These are phyloP conservation scores for Calliopsis andreniformis DNA, from an alignment of 1,140 invertebrate species.

Conservation along the genomic window DNA sequence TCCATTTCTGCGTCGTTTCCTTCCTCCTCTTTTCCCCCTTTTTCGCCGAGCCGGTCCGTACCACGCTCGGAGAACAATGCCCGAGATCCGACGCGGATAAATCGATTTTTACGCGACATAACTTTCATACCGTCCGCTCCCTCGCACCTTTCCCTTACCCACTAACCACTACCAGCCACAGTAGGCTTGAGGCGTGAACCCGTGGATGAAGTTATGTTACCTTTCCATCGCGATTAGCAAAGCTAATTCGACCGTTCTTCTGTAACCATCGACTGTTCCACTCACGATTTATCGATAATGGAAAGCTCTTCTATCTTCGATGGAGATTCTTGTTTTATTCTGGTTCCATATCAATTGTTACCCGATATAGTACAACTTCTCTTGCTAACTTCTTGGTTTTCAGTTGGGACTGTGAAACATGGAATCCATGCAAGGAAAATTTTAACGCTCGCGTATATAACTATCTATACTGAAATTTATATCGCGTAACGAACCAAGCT, in stretches of 20 bases:
- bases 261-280: neutral
- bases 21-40: constrained; percentile 14
- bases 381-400: too few species aligned
- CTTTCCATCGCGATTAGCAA: constrained; percentile 79
- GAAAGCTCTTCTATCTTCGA: neutral
- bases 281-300: neutral
- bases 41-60: constrained; percentile 1
- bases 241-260: constrained; percentile 72
- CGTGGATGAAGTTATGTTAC: constrained; percentile 75
- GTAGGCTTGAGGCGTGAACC: constrained; percentile 44
- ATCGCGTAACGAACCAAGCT: constrained; percentile 58
- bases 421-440: too few species aligned
- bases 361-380: too few species aligned
- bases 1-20: constrained; percentile 56
- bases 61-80: constrained; percentile 73
- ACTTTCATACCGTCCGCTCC: constrained; percentile 52
- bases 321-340: neutral
- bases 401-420: too few species aligned
- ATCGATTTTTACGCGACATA: constrained; percentile 78
- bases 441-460: too few species aligned
- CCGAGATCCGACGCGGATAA: constrained; percentile 78
- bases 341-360: too few species aligned
- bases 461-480: constrained; percentile 75
- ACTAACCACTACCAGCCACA: constrained; percentile 27
- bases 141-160: neutral